Conservation (phyloP, 2,888 invertebrate species). For the Corythucha ciliata region DNA sequence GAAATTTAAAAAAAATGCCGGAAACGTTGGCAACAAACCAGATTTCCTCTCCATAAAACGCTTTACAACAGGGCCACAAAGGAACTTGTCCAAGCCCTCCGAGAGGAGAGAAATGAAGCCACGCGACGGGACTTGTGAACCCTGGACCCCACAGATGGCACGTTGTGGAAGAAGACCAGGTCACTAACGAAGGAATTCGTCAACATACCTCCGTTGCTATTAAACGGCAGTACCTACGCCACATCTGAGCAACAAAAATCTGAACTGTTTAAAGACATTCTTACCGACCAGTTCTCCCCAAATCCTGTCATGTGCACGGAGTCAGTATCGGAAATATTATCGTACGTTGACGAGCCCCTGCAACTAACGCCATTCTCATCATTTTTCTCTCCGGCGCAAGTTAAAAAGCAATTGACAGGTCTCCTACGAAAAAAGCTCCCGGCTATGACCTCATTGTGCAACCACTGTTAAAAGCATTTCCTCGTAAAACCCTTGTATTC, state of each 20-base stretch:
- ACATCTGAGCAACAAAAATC: constrained; percentile 11
- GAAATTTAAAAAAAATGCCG: constrained; percentile 4
- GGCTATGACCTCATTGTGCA: constrained; percentile 8
- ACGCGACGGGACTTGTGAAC: neutral
- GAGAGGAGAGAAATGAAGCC: neutral
- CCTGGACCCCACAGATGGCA: neutral
- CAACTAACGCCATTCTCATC: constrained; percentile 13
- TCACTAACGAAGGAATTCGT: neutral
- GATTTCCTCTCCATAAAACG: neutral
- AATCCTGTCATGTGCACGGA: too few species aligned
- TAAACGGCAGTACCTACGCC: neutral
- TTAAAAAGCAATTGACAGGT: constrained; percentile 12
- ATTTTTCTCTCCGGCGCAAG: constrained; percentile 12
- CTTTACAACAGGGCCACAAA: neutral
- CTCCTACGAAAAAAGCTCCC: constrained; percentile 13
- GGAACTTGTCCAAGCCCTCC: neutral
- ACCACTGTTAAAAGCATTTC: constrained; percentile 3
- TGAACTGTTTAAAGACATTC: constrained; percentile 1
- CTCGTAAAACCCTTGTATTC: neutral
- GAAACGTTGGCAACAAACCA: constrained; percentile 1
- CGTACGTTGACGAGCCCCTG: too few species aligned
- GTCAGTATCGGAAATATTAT: too few species aligned
- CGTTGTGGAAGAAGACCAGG: constrained; percentile 7
- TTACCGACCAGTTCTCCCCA: constrained; percentile 10
- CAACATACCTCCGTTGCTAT: constrained; percentile 4